These are phyloP conservation scores for Lasioglossum baleicum DNA, from an alignment of 1,140 invertebrate genomes.

Conservation along the genomic window DNA sequence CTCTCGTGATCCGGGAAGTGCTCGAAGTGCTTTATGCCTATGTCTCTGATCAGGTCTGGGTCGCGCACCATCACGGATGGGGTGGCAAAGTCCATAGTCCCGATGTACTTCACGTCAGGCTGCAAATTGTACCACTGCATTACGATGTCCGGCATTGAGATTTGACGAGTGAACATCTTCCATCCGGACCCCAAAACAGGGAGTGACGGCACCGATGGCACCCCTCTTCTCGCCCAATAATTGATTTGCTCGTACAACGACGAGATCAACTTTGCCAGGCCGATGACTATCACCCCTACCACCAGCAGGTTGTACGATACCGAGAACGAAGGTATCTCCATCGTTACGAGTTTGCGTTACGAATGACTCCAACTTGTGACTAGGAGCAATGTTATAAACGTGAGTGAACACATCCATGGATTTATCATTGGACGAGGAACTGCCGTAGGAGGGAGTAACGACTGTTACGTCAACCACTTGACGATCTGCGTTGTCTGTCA, in stretches of 20 bases:
- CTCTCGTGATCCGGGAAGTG: slow-evolving; percentile 81
- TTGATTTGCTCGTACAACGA: neutral
- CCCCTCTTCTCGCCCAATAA: neutral
- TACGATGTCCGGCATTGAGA: neutral
- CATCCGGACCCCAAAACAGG: neutral
- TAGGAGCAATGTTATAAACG: slow-evolving; percentile 21
- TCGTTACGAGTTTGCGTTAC: neutral
- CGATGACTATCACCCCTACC: neutral
- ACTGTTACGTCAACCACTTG: slow-evolving; percentile 7
- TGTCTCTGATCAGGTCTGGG: slow-evolving; percentile 82
- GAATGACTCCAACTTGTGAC: neutral
- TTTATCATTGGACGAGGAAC: slow-evolving; percentile 4
- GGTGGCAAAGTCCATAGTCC: slow-evolving; percentile 78
- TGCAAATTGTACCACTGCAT: slow-evolving; percentile 18
- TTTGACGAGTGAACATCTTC: neutral
- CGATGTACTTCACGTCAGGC: slow-evolving; percentile 65
- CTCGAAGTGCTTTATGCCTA: slow-evolving; percentile 84
- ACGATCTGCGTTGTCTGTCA: slow-evolving; percentile 1
- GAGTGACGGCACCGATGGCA: neutral
- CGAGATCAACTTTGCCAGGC: neutral
- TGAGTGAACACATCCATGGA: neutral
- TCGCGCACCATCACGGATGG: slow-evolving; percentile 77
- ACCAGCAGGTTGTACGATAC: neutral
- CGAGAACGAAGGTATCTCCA: neutral
- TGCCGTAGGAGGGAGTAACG: slow-evolving; percentile 2